Base-by-base conservation (phyloP, 2,888 invertebrate genomes). In the Strigamia maritima region DNA sequence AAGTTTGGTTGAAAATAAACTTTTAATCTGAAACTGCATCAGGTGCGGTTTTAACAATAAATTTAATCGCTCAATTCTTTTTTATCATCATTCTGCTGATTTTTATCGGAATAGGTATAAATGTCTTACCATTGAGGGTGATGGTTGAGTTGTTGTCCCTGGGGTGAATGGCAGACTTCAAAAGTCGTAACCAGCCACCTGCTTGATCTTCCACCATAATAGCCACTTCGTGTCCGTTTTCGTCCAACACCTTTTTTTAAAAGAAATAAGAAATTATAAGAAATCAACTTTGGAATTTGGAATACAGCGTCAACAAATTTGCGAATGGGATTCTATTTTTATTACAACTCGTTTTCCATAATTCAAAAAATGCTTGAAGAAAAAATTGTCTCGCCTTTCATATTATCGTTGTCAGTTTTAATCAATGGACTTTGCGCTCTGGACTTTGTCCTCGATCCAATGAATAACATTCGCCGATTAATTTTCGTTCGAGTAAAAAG, bases 181-280 rank as follows among this genome's bases (percentile, higher is more conserved):
- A n/a, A 31, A 78, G 78, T 31, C 78, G 78, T n/a, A 78, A 24
- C 78, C 78, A 78, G 14, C 31, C 78, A 31, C 78, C 78, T 19
- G 35, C 35, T 35, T 78, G 70, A 24, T 78, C 78, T 70, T 78
- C 78, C 44, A 78, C 78, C 35, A 70, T 35, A 31, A 78, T 28
- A 12, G 38, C 78, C 78, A 78, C 70, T 70, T 78, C 78, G 14
- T 78, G 78, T 19, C 78, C 78, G 40, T 19, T 70, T 24, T 78
- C 78, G 70, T 78, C 78, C 70, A 70, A 31, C 28, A 70, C 70
- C 78, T 54, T 19, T 54, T 54, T 54, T 1, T 75, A 75, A 76
- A 76, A 24, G 4, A 76, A 38, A 22, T n/a, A 76, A 24, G 4
- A 76, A 38, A 22, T n/a, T 16, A 38, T n/a, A 38, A 16, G 35